Evolutionary conservation across 2,113 vertebrate species (phyloP), one percentile per base, ranked within the genome.

Genomic region (Burhinus bistriatus): DNA sequence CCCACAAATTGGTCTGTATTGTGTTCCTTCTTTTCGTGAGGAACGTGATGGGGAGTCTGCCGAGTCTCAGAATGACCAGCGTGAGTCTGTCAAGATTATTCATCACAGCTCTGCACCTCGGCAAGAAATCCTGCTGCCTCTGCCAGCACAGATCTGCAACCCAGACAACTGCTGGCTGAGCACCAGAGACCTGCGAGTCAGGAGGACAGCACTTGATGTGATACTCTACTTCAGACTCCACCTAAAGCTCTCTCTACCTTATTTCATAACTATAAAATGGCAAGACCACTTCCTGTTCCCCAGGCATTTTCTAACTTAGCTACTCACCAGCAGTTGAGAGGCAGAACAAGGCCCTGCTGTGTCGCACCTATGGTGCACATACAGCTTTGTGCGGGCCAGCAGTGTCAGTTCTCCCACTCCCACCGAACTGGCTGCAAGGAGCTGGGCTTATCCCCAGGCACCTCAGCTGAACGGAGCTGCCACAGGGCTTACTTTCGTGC

Each of bases 21-120:
- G 30, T 44, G 6, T 12, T 42, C 32, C 62, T 80, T 52, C 51
- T 51, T 36, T 19, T 38, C 1, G 5, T 32, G 32, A 62, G 25
- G 25, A 40, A 8, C 4, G 0, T 5, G 11, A 7, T 1, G 0
- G 38, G 29, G 27, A 12, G 22, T 11, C 87, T 58, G 65, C 20
- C 5, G 2, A 23, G 62, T 11, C 36, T 61, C 90, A 26, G n/a
- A 82, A 72, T 5, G 75, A 54, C 52, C 79, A 64, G 78, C 55
- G 5, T 6, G 3, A 47, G 49, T 34, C 59, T 82, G 81, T 32
- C 66, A 93, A 16, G 49, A 15, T 25, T 15, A 69, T 23, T 66
- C 66, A 52, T 65, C 79, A 22, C 26, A 47, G 25, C 52, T 82
- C 51, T 75, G 73, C 55, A 88, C 22, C 70, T 77, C 68, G 17